A percentile compares a stretch with the other conserved stretches of the same genome.
These are phyloP conservation scores for Myrmecobius fasciatus DNA, from an alignment of 2,113 vertebrate species.

Conservation along the genomic window DNA sequence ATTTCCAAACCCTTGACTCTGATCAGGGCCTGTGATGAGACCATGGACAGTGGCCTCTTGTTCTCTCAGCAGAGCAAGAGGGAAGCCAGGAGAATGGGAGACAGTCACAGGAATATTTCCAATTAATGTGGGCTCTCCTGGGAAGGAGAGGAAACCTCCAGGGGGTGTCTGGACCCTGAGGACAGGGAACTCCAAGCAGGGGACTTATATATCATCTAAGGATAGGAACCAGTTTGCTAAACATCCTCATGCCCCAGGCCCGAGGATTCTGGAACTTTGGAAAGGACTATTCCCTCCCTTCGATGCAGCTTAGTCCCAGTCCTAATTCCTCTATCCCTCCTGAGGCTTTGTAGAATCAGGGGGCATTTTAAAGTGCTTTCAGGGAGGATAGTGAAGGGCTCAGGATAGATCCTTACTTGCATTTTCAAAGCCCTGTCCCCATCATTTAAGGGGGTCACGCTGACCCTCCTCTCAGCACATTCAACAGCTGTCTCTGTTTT, in stretches of 20 bases:
- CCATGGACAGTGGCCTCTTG: background rate
- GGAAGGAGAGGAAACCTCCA: background rate
- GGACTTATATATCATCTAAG: background rate
- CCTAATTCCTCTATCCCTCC: background rate
- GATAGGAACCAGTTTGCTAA: background rate
- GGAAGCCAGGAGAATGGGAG: background rate
- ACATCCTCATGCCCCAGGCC: background rate
- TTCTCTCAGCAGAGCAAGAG: background rate
- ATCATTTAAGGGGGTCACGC: background rate
- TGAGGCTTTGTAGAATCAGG: background rate
- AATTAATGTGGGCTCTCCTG: background rate
- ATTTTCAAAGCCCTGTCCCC: slow-evolving; percentile 25
- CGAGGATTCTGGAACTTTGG: background rate
- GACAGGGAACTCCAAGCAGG: background rate
- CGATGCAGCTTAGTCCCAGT: background rate
- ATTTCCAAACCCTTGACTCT: background rate
- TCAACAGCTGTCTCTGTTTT: background rate
- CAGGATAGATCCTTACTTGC: background rate
- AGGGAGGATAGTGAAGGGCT: background rate
- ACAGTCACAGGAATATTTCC: background rate
- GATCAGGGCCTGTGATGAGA: background rate
- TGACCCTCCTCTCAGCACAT: slow-evolving; percentile 26
- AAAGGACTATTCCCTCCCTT: background rate
- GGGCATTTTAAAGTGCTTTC: background rate
- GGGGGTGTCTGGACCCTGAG: background rate